Evolutionary conservation across 2,797 vertebrate genomes (phyloP).

Genomic region (Alectoris magna): DNA sequence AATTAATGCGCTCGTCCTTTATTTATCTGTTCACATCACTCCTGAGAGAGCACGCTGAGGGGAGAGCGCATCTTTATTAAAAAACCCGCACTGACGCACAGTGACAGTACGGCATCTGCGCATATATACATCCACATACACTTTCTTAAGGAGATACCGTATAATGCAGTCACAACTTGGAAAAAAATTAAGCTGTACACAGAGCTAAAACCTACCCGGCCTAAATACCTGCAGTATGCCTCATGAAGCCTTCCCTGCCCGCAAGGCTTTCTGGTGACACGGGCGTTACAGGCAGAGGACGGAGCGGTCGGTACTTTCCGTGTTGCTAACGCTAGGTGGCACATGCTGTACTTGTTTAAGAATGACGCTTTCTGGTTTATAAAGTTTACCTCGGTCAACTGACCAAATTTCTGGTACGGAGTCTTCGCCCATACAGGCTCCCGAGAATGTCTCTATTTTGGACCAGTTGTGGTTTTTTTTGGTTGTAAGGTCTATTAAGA

Average conservation of each 20-base stretch:
- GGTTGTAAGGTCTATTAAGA: constrained; percentile 72
- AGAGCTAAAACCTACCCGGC: not conserved
- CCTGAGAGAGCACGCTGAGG: too few relatives aligned
- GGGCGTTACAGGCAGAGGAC: not conserved
- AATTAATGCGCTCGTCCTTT: too few relatives aligned
- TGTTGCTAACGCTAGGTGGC: too few relatives aligned
- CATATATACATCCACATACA: not conserved
- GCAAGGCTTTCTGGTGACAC: too few relatives aligned
- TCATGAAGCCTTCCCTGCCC: too few relatives aligned
- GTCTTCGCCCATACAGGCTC: not conserved
- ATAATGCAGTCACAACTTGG: too few relatives aligned
- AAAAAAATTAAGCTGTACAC: not conserved
- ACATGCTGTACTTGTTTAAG: too few relatives aligned
- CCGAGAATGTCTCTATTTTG: constrained; percentile 63
- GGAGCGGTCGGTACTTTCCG: not conserved
- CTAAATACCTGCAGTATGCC: too few relatives aligned
- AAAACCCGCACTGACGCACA: not conserved
- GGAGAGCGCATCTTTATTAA: not conserved
- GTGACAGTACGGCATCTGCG: not conserved
- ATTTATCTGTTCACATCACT: too few relatives aligned
- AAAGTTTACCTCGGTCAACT: not conserved
- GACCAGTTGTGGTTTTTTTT: constrained; percentile 78
- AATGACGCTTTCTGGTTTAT: not conserved
- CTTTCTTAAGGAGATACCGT: not conserved
- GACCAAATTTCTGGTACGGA: not conserved